These are phyloP conservation scores for Cyclina sinensis DNA, from an alignment of 1,140 invertebrate species.

Conservation along the genomic window DNA sequence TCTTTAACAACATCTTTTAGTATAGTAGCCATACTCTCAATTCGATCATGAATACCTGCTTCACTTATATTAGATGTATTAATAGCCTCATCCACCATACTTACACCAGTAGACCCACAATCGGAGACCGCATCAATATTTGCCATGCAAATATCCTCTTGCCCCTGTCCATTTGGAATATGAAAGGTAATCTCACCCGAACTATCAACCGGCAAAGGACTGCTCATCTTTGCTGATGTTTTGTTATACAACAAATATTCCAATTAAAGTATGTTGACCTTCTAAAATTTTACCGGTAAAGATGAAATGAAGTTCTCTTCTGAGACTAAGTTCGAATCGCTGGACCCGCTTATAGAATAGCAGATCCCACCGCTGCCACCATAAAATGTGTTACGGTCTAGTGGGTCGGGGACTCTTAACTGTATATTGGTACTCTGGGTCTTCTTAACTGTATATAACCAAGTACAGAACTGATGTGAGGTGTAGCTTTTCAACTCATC, in stretches of 20 bases:
- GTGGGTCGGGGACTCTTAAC: neutral
- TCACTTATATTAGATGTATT: neutral
- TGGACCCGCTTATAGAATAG: constrained; percentile 5
- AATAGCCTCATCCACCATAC: neutral
- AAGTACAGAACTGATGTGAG: too few relatives aligned
- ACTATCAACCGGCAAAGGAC: neutral
- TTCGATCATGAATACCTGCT: neutral
- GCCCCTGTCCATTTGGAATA: too few relatives aligned
- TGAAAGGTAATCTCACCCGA: constrained; percentile 1
- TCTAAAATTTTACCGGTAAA: too few relatives aligned
- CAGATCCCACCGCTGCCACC: constrained; percentile 49
- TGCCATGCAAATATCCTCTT: too few relatives aligned
- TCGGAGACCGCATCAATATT: too few relatives aligned
- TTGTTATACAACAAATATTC: neutral
- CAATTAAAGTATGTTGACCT: too few relatives aligned
- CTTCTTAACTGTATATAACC: too few relatives aligned
- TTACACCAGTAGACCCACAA: neutral
- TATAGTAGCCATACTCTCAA: neutral
- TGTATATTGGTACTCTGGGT: too few relatives aligned
- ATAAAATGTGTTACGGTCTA: constrained; percentile 24
- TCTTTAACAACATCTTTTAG: neutral
- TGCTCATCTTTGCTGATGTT: neutral
- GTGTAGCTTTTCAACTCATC: too few relatives aligned
- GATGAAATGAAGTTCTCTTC: too few relatives aligned
- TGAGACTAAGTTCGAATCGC: neutral